These are phyloP conservation scores for Mythimna lalbum DNA, from an alignment of 2,888 invertebrate genomes.

Conservation along the genomic window DNA sequence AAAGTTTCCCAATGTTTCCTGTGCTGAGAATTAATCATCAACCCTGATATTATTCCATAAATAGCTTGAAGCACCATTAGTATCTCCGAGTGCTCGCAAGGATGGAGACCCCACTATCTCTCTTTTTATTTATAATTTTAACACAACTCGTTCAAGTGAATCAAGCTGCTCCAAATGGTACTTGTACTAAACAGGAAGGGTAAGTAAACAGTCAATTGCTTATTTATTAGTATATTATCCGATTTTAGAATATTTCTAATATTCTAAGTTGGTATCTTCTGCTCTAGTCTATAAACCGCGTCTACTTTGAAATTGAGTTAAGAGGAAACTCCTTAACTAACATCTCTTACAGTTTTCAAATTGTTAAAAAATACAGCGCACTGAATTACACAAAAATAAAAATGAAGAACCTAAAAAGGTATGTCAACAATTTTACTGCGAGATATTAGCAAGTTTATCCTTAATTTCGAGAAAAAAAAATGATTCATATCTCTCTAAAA, in stretches of 20 bases:
- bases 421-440: no score
- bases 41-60: slow-evolving; percentile 21
- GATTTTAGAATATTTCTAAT: neutral
- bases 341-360: no score
- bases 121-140: slow-evolving; percentile 30
- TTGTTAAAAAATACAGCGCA: no score
- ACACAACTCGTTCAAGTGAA: slow-evolving; percentile 25
- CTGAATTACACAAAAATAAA: no score
- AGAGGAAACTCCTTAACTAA: no score
- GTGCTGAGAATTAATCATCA: slow-evolving; percentile 30
- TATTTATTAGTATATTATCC: neutral
- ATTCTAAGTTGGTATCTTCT: neutral
- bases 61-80: slow-evolving; percentile 27
- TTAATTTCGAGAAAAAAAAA: no score
- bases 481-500: no score
- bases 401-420: no score
- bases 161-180: neutral
- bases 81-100: slow-evolving; percentile 10
- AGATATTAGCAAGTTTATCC: no score
- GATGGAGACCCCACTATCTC: slow-evolving; percentile 11
- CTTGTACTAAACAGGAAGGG: neutral
- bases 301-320: neutral
- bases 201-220: slow-evolving; percentile 10
- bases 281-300: neutral
- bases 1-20: slow-evolving; percentile 15